Evolutionary conservation across 2,888 invertebrate genomes (phyloP).

Genomic region (Brachyopa scutellaris): DNA sequence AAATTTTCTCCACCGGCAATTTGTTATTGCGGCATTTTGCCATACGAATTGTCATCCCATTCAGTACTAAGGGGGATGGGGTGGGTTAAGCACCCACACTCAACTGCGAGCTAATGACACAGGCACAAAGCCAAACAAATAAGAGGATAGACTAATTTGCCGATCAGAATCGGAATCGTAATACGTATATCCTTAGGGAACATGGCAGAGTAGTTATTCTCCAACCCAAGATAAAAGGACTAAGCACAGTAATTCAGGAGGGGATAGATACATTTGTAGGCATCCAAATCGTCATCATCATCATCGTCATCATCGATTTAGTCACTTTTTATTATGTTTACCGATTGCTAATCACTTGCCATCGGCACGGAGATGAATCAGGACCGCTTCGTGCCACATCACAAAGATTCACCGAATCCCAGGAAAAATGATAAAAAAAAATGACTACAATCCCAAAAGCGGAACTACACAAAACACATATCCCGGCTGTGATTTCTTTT

Average conservation of each 20-base stretch:
- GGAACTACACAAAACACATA: constrained; percentile 38
- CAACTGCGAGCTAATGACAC: constrained; percentile 30
- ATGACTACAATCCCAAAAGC: neutral
- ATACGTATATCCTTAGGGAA: neutral
- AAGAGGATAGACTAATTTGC: constrained; percentile 33
- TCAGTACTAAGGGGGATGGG: neutral
- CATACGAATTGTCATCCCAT: constrained; percentile 34
- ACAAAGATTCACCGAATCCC: constrained; percentile 54
- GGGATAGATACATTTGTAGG: constrained; percentile 12
- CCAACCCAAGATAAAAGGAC: neutral
- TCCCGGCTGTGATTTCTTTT: constrained; percentile 41
- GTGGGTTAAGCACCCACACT: neutral
- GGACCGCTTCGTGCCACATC: constrained; percentile 51
- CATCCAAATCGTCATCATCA: neutral
- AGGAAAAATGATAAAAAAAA: constrained; percentile 11
- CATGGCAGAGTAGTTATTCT: neutral
- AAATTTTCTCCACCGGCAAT: constrained; percentile 48
- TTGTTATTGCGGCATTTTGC: constrained; percentile 65
- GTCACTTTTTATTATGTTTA: constrained; percentile 62
- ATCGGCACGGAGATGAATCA: constrained; percentile 56
- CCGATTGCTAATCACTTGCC: constrained; percentile 65
- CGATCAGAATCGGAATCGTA: constrained; percentile 20
- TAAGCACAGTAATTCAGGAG: constrained; percentile 25
- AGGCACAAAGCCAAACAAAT: constrained; percentile 40
- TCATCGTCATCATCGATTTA: constrained; percentile 38